Percentiles rank a stretch among this genome's conserved stretches.
Evolutionary conservation across 2,113 vertebrate genomes (phyloP).

Genomic region (zebrafish (Danio rerio)): GRCz12tu NC_133179.1:15559001-15559500

Average conservation of each 20-base stretch:
- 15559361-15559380: slow-evolving; percentile 74
- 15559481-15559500: slow-evolving; percentile 58
- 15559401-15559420: slow-evolving; percentile 73
- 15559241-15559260: slow-evolving; percentile 81
- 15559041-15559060: no score
- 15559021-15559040: no score
- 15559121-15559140: background rate
- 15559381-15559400: slow-evolving; percentile 66
- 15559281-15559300: slow-evolving; percentile 30
- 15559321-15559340: slow-evolving; percentile 85
- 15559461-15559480: slow-evolving; percentile 55
- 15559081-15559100: no score
- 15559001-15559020: no score
- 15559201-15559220: slow-evolving; percentile 87
- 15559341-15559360: slow-evolving; percentile 85
- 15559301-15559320: slow-evolving; percentile 73
- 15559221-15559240: slow-evolving; percentile 88
- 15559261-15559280: slow-evolving; percentile 50
- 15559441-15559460: slow-evolving; percentile 59
- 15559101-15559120: background rate
- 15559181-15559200: slow-evolving; percentile 89
- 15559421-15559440: slow-evolving; percentile 68
- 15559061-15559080: background rate
- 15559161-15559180: slow-evolving; percentile 87
- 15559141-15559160: slow-evolving; percentile 83